These are phyloP conservation scores for Odontomachus brunneus DNA, from an alignment of 1,140 invertebrate genomes.

Conservation along the genomic window DNA sequence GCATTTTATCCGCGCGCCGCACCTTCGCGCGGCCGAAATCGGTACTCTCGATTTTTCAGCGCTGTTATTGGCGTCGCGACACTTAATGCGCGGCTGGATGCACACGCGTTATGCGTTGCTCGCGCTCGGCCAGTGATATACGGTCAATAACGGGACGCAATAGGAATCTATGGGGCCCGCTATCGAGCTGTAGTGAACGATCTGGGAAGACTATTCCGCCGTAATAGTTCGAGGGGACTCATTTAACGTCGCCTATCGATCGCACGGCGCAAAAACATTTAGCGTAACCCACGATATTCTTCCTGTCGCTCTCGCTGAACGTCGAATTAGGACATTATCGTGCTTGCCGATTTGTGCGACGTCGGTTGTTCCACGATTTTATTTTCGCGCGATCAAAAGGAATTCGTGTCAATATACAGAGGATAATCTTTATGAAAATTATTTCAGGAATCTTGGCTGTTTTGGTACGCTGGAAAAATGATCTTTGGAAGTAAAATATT, in stretches of 20 bases:
- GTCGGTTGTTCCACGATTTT: no score
- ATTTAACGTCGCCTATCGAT: background rate
- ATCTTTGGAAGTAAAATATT: no score
- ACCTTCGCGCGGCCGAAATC: background rate
- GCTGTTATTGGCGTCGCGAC: constrained; percentile 24
- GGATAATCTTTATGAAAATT: no score
- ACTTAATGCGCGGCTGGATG: constrained; percentile 44
- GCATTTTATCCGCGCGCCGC: constrained; percentile 32
- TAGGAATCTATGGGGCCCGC: background rate
- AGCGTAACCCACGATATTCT: background rate
- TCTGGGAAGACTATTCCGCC: background rate
- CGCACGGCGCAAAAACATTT: background rate
- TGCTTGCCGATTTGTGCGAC: no score
- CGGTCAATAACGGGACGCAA: background rate
- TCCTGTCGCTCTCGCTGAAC: background rate
- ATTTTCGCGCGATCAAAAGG: no score
- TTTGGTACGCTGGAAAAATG: no score
- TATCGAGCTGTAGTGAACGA: background rate
- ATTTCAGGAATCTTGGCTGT: no score
- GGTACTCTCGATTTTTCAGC: constrained; percentile 21
- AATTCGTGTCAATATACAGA: no score
- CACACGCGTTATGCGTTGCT: constrained; percentile 1
- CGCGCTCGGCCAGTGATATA: constrained; percentile 11
- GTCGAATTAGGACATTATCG: background rate
- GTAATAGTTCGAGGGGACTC: background rate